phyloP scores from a whole-genome alignment of 2,113 vertebrate species.

The Fulmarus glacialis region DNA sequence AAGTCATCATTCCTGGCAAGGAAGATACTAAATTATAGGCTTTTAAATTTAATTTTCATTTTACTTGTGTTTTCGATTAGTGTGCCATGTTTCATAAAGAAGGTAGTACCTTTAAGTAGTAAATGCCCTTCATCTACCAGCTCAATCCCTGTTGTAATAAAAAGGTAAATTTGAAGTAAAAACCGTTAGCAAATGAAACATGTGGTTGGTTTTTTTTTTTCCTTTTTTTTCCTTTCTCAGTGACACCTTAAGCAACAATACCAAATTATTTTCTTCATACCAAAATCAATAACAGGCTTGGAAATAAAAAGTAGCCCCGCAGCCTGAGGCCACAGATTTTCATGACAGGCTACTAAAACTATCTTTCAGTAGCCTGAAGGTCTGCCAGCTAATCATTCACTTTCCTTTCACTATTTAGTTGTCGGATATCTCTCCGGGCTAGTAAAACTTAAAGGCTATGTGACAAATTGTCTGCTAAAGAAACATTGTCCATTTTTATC shows the following conservation, averaged over 20 bases:
- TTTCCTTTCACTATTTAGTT: slow-evolving; percentile 68
- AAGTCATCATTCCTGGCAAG: slow-evolving; percentile 84
- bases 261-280: slow-evolving; percentile 79
- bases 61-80: slow-evolving; percentile 86
- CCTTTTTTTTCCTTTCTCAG: not conserved
- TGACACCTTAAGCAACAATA: slow-evolving; percentile 79
- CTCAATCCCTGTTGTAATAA: slow-evolving; percentile 4
- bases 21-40: slow-evolving; percentile 88
- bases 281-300: slow-evolving; percentile 80
- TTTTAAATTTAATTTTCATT: slow-evolving; percentile 89
- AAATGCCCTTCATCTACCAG: slow-evolving; percentile 59
- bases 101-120: slow-evolving; percentile 75
- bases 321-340: slow-evolving; percentile 76
- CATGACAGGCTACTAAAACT: slow-evolving; percentile 79
- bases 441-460: slow-evolving; percentile 61
- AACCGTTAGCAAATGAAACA: slow-evolving; percentile 46
- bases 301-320: slow-evolving; percentile 70
- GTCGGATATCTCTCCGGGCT: slow-evolving; percentile 66
- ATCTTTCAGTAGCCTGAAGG: slow-evolving; percentile 69
- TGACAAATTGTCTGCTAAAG: slow-evolving; percentile 67
- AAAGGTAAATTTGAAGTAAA: slow-evolving; percentile 64
- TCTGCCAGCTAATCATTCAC: slow-evolving; percentile 66
- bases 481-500: slow-evolving; percentile 38
- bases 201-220: not conserved
- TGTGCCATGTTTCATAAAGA: slow-evolving; percentile 86